Conservation (phyloP, 2,113 vertebrate species). For the Andinoacara biseriatus region DNA sequence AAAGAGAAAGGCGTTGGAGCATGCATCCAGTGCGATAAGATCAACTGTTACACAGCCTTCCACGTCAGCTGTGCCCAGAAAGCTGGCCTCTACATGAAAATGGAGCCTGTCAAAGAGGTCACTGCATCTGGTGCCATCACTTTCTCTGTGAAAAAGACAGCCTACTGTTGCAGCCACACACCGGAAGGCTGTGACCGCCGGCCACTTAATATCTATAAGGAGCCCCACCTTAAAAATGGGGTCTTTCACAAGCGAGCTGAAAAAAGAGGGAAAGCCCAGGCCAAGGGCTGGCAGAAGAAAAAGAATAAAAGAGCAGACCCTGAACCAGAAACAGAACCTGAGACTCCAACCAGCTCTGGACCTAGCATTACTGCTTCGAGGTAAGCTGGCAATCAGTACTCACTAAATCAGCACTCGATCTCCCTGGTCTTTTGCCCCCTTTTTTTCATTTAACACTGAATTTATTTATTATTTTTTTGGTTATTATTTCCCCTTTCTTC, state of each 20-base stretch:
- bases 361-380: slow-evolving; percentile 95
- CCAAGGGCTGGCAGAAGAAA: slow-evolving; percentile 88
- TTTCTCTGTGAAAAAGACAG: slow-evolving; percentile 97
- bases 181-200: slow-evolving; percentile 89
- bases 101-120: slow-evolving; percentile 92
- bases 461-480: not conserved
- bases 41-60: slow-evolving; percentile 97
- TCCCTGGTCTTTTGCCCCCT: not conserved
- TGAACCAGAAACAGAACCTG: slow-evolving; percentile 79
- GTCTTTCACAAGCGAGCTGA: slow-evolving; percentile 86
- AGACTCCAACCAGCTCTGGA: slow-evolving; percentile 83
- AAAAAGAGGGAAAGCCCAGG: slow-evolving; percentile 81
- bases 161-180: slow-evolving; percentile 94
- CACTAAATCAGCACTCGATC: not conserved
- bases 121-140: slow-evolving; percentile 76
- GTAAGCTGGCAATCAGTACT: slow-evolving; percentile 67
- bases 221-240: slow-evolving; percentile 86
- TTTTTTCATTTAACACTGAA: not conserved
- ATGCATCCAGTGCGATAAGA: slow-evolving; percentile 97
- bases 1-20: slow-evolving; percentile 95
- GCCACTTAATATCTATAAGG: slow-evolving; percentile 92
- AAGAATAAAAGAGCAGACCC: slow-evolving; percentile 85
- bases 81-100: slow-evolving; percentile 95
- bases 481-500: not conserved
- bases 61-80: slow-evolving; percentile 98